Evolutionary conservation across 1,140 invertebrate species (phyloP).

Genomic region (Zaprionus davidi): DNA sequence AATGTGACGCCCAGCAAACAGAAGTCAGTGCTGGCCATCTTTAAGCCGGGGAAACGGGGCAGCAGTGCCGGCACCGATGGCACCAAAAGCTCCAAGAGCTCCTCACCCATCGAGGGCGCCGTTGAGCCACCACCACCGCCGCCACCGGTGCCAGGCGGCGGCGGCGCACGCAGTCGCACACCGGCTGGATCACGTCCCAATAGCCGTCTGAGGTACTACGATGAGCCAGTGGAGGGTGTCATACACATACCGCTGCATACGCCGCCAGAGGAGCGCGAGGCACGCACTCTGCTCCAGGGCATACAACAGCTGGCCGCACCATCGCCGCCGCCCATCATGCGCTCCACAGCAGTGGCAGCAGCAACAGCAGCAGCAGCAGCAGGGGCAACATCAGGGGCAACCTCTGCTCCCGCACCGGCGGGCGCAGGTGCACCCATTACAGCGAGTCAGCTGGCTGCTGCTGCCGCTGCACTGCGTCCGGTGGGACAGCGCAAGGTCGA

Average conservation of each 20-base stretch:
- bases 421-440: conserved; percentile 56
- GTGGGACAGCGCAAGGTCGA: conserved; percentile 62
- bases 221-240: conserved; percentile 86
- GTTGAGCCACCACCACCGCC: conserved; percentile 59
- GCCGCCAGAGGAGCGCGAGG: conserved; percentile 87
- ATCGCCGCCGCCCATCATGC: conserved; percentile 54
- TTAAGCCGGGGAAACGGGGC: conserved; percentile 85
- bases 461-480: conserved; percentile 64
- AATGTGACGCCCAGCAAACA: conserved; percentile 86
- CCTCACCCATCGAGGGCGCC: conserved; percentile 74
- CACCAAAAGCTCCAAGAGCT: conserved; percentile 77
- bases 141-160: conserved; percentile 41
- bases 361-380: neutral
- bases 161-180: conserved; percentile 59
- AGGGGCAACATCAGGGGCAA: neutral
- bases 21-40: conserved; percentile 87
- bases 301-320: conserved; percentile 71
- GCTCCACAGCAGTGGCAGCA: conserved; percentile 2
- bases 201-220: conserved; percentile 86
- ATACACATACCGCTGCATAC: conserved; percentile 88
- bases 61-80: conserved; percentile 65
- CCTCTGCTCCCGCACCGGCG: conserved; percentile 2
- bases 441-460: conserved; percentile 63
- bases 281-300: conserved; percentile 64
- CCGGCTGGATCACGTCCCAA: conserved; percentile 66